Evolutionary conservation across 2,797 vertebrate genomes (phyloP).

Genomic region (Labroides dimidiatus): DNA sequence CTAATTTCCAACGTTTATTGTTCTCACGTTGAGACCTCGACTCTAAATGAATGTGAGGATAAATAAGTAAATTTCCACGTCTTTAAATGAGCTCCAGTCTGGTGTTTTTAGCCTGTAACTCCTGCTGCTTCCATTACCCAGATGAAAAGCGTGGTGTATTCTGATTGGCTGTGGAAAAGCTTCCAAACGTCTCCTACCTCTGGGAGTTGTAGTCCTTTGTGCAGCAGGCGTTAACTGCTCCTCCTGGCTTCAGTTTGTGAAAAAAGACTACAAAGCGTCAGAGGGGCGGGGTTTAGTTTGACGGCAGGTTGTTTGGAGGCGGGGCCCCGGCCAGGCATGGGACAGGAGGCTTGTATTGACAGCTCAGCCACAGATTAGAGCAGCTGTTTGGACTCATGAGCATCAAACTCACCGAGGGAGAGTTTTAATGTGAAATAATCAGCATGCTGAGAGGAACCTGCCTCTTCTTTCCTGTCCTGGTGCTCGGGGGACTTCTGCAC

Average conservation of each 20-base stretch:
- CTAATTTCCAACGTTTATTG: no score
- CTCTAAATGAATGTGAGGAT: not conserved
- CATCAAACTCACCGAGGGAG: not conserved
- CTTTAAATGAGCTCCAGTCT: not conserved
- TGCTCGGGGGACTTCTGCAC: constrained; percentile 37
- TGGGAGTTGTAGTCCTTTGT: constrained; percentile 73
- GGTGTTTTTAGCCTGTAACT: not conserved
- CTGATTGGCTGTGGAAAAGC: constrained; percentile 71
- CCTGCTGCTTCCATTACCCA: not conserved
- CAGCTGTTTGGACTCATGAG: constrained; percentile 10
- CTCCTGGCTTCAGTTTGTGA: fast-evolving
- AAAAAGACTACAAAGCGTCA: constrained; percentile 63
- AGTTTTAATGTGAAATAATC: constrained; percentile 1
- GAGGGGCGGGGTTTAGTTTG: constrained; percentile 37
- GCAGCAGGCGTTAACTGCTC: fast-evolving
- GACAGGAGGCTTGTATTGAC: constrained; percentile 37
- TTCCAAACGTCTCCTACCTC: fast-evolving
- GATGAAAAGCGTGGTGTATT: constrained; percentile 76
- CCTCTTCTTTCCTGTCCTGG: constrained; percentile 32
- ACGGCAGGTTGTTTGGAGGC: constrained; percentile 62
- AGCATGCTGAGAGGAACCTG: constrained; percentile 38
- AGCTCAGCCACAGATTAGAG: constrained; percentile 39
- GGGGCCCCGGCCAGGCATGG: constrained; percentile 14
- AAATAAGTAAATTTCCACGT: not conserved
- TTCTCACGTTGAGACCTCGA: no score